A percentile compares a stretch with the other conserved stretches of the same genome.
phyloP scores from a whole-genome alignment of 1,140 invertebrate species.

The Lanistes nyassanus region DNA sequence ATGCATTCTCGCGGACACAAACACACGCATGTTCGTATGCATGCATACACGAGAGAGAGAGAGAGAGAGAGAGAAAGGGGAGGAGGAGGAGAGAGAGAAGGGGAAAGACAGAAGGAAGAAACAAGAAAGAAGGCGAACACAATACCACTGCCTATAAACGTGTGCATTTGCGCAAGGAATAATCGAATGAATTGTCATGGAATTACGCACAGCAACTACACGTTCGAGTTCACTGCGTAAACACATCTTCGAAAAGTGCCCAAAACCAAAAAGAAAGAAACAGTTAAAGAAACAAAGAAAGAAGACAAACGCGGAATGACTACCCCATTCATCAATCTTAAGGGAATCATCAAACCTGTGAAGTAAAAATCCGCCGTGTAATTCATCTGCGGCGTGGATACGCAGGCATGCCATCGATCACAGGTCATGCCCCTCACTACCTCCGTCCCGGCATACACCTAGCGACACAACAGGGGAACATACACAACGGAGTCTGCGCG shows the following conservation, averaged over 20 bases:
- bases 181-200: too few relatives aligned
- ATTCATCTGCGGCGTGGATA: neutral
- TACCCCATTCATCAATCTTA: neutral
- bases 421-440: slow-evolving; percentile 4
- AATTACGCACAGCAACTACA: too few relatives aligned
- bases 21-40: neutral
- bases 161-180: too few relatives aligned
- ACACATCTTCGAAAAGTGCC: too few relatives aligned
- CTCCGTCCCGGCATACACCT: slow-evolving; percentile 14
- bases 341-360: neutral
- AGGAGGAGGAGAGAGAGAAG: slow-evolving; percentile 3
- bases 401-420: slow-evolving; percentile 14
- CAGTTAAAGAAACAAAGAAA: neutral
- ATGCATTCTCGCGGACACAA: too few relatives aligned
- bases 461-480: neutral
- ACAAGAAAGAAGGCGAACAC: neutral
- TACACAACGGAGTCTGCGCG: too few relatives aligned
- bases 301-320: neutral
- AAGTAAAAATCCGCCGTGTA: slow-evolving; percentile 17
- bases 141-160: neutral
- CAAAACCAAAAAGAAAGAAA: too few relatives aligned
- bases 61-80: slow-evolving; percentile 2
- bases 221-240: too few relatives aligned
- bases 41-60: neutral
- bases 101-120: neutral